A percentile compares a stretch with the other conserved stretches of the same genome.
phyloP scores from a whole-genome alignment of 2,888 invertebrate species.

The Lamproptera curius region DNA sequence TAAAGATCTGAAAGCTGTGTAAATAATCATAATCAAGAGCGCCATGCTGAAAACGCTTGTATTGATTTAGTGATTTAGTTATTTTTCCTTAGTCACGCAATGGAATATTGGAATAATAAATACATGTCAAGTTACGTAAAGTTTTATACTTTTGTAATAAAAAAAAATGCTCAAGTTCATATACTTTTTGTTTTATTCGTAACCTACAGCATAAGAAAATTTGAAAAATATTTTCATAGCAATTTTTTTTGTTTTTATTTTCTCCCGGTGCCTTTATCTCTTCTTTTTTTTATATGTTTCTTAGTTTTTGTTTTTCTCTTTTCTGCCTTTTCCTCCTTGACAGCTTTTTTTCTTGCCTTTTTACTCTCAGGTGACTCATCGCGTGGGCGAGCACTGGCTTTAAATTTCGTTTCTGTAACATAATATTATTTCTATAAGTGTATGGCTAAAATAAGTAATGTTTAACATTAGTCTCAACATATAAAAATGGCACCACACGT shows the following conservation, averaged over 20 bases:
- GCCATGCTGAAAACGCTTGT: too few relatives aligned
- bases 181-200: conserved; percentile 3
- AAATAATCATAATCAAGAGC: too few relatives aligned
- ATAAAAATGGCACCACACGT: too few relatives aligned
- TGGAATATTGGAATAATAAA: too few relatives aligned
- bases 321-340: conserved; percentile 93
- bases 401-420: conserved; percentile 77
- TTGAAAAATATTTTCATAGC: too few relatives aligned
- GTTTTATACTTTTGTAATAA: conserved; percentile 19
- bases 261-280: conserved; percentile 80
- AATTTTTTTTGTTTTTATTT: conserved; percentile 47
- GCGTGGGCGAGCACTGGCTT: conserved; percentile 82
- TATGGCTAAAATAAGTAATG: too few relatives aligned
- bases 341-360: conserved; percentile 90
- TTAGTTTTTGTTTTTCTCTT: conserved; percentile 93
- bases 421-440: too few relatives aligned
- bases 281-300: conserved; percentile 95
- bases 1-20: too few relatives aligned
- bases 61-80: too few relatives aligned
- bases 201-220: background rate
- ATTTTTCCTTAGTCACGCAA: too few relatives aligned
- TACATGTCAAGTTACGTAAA: too few relatives aligned
- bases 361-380: conserved; percentile 90
- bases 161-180: conserved; percentile 1
- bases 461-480: too few relatives aligned